phyloP scores from a whole-genome alignment of 2,113 vertebrate species.

The Grantiella picta region DNA sequence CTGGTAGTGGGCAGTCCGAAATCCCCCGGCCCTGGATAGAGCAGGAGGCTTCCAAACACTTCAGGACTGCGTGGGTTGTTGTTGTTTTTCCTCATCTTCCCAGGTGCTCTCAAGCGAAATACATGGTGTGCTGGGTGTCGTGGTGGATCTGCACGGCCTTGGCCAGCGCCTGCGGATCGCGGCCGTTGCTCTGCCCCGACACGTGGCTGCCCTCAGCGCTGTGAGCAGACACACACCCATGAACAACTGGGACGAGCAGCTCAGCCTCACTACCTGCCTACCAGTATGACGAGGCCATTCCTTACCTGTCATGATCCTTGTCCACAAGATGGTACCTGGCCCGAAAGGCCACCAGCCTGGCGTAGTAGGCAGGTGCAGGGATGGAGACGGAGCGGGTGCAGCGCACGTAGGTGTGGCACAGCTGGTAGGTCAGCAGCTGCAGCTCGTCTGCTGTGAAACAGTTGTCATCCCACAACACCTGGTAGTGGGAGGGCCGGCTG shows the following conservation, averaged over 20 bases:
- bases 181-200: conserved; percentile 97
- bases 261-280: background rate
- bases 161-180: conserved; percentile 94
- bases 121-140: conserved; percentile 98
- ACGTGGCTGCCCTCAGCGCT: conserved; percentile 98
- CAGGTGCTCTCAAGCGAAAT: conserved; percentile 88
- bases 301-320: conserved; percentile 98
- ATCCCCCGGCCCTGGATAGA: conserved; percentile 50
- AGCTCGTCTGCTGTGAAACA: conserved; percentile 96
- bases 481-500: conserved; percentile 98
- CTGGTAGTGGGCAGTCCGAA: conserved; percentile 84
- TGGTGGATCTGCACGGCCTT: conserved; percentile 99
- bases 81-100: conserved; percentile 39
- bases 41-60: conserved; percentile 56
- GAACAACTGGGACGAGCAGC: background rate
- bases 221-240: conserved; percentile 36
- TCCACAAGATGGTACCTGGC: conserved; percentile 98
- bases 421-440: conserved; percentile 96
- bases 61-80: conserved; percentile 61
- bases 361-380: conserved; percentile 96
- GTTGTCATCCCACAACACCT: conserved; percentile 99
- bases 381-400: conserved; percentile 97
- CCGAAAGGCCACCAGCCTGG: conserved; percentile 92
- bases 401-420: conserved; percentile 96
- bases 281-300: background rate